Base-by-base conservation (phyloP, 2,113 vertebrate genomes). In the Bubo bubo region DNA sequence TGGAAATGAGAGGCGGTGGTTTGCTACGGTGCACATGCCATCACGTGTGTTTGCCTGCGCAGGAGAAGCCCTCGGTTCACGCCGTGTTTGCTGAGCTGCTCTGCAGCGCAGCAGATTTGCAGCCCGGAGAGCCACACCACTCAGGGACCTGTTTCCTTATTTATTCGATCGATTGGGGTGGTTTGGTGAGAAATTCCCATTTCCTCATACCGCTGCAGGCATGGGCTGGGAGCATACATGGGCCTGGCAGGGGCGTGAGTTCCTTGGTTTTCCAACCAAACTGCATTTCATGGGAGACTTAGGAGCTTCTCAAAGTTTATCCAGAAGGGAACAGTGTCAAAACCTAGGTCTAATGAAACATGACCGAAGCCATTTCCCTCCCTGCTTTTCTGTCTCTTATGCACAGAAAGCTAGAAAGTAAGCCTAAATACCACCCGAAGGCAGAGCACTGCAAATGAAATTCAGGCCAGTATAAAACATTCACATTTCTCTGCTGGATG, bases 151-250 rank as follows among this genome's bases (percentile, higher is more conserved):
- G 1, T 23, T 87, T 67, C 81, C 53, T 77, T 81, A 9, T 70
- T 94, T 88, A 26, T 45, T 86, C 0, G 0, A 70, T 93, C 2
- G 11, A 60, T 43, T 34, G 72, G 55, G 32, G 53, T 34, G 7
- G 23, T 49, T 76, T 59, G 30, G 75, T 41, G 52, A 83, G 63
- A 68, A 90, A 71, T 14, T 16, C 66, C 4, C 3, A 0, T 52
- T 70, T 92, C 84, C 79, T 86, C 66, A 23, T 67, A 13, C 32
- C 2, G 0, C 18, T 2, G 2, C 0, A 0, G 49, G 49, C 3
- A 1, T 15, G 32, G 22, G 50, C 85, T 35, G 63, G 47, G 45
- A 79, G 34, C 30, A 9, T 1, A 0, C 23, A 0, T 0, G n/a
- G 26, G 24, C 68, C 32, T 1, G 3, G 28, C 41, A 24, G 32